phyloP scores from a whole-genome alignment of 2,113 vertebrate genomes.

The Thamnaconus septentrionalis region DNA sequence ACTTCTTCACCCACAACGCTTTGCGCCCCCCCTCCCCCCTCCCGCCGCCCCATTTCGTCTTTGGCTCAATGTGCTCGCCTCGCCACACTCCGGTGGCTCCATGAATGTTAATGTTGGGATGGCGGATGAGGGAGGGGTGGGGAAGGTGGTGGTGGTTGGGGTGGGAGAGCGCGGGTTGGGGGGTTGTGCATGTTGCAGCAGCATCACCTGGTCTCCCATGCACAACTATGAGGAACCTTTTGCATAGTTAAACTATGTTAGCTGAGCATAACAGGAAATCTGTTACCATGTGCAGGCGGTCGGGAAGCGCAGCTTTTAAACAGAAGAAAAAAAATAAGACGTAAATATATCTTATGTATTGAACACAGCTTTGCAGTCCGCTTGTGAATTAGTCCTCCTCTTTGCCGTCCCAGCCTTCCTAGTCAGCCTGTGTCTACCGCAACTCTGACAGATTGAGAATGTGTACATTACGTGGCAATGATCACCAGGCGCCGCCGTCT shows the following conservation, averaged over 20 bases:
- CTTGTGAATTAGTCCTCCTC: background rate
- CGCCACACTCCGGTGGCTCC: slow-evolving; percentile 73
- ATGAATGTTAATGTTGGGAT: slow-evolving; percentile 78
- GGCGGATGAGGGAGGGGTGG: slow-evolving; percentile 4
- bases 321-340: too few relatives aligned
- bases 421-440: slow-evolving; percentile 43
- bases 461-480: slow-evolving; percentile 60
- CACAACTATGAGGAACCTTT: slow-evolving; percentile 31
- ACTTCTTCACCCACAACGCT: background rate
- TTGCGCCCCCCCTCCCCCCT: slow-evolving; percentile 6
- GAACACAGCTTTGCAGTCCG: background rate
- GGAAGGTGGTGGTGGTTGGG: background rate
- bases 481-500: slow-evolving; percentile 63
- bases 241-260: background rate
- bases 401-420: slow-evolving; percentile 1
- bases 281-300: background rate
- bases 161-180: too few relatives aligned
- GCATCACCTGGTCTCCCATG: slow-evolving; percentile 54
- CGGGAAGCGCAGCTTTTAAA: too few relatives aligned
- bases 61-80: slow-evolving; percentile 54
- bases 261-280: background rate
- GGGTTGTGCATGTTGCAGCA: background rate
- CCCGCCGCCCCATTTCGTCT: slow-evolving; percentile 48
- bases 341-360: background rate
- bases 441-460: slow-evolving; percentile 56